Conservation (phyloP, 1,140 invertebrate species). For the roundworm (Caenorhabditis elegans) region DNA sequence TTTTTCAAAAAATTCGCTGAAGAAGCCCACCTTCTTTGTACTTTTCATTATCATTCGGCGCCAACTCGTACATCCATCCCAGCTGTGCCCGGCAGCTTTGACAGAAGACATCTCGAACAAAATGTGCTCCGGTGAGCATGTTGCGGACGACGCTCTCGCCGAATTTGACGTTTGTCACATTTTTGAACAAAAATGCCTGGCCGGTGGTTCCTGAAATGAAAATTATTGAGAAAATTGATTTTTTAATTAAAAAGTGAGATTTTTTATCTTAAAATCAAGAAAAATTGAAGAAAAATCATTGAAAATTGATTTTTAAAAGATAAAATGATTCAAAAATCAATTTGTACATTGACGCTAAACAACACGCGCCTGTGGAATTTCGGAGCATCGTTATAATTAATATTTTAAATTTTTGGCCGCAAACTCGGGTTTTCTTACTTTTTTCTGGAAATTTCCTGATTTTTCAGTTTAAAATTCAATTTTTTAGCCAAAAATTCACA, state of each 20-base stretch:
- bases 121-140: not conserved
- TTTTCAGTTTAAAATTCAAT: too few species aligned
- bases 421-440: not conserved
- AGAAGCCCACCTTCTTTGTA: not conserved
- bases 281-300: not conserved
- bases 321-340: too few species aligned
- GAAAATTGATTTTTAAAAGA: too few species aligned
- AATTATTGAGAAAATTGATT: not conserved
- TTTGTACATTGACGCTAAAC: too few species aligned
- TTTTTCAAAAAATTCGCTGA: too few species aligned
- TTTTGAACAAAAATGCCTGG: not conserved
- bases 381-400: too few species aligned
- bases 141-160: not conserved
- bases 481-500: too few species aligned
- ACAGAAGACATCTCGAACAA: not conserved
- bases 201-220: not conserved
- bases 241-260: not conserved
- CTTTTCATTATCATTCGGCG: not conserved
- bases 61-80: constrained; percentile 1
- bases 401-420: too few species aligned
- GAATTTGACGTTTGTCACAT: not conserved
- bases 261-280: not conserved
- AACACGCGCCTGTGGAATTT: too few species aligned
- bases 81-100: not conserved
- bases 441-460: too few species aligned